Evolutionary conservation across 2,113 vertebrate genomes (phyloP), one percentile per base, ranked within the genome.

Genomic region (Embiotoca jacksoni): DNA sequence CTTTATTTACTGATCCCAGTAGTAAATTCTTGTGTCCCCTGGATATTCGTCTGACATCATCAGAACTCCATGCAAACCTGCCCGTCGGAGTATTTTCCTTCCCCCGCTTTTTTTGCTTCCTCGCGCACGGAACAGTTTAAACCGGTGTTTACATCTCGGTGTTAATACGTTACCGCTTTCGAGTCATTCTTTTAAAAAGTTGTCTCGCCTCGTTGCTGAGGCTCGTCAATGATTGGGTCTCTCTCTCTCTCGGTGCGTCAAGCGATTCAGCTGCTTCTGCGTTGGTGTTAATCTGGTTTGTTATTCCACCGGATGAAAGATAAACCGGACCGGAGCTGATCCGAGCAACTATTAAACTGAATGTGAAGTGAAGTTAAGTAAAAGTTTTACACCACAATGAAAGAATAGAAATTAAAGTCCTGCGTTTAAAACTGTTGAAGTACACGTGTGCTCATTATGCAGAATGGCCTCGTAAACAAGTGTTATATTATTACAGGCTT

Each of bases 171-270:
- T 8, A 75, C 79, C 64, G 10, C 14, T 59, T 66, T 53, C 50
- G 14, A 35, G 14, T 4, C 37, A 1, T 61, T 46, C 53, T 37
- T 37, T 11, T 35, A 23, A 23, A 23, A 23, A 23, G 23, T 53
- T 33, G 44, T n/a, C 39, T 31, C 10, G 14, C 33, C 30, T 55
- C 44, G 8, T 23, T 7, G 44, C 58, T 31, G 41, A 58, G 31
- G 55, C 57, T 69, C 71, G 84, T 92, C 62, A 91, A 80, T 92
- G 76, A 88, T 88, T 88, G 72, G 57, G 16, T 4, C 55, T 14
- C 58, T 54, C 31, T 35, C 15, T 58, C 53, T 69, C 39, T 72
- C 23, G 37, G 50, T 16, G 9, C 6, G 3, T 23, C 6, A 14
- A 8, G 47, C 33, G 71, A 58, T 53, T 52, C 54, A 52, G 53